These are phyloP conservation scores for Doryteuthis pealeii DNA, from an alignment of 1,140 invertebrate genomes.

Conservation along the genomic window DNA sequence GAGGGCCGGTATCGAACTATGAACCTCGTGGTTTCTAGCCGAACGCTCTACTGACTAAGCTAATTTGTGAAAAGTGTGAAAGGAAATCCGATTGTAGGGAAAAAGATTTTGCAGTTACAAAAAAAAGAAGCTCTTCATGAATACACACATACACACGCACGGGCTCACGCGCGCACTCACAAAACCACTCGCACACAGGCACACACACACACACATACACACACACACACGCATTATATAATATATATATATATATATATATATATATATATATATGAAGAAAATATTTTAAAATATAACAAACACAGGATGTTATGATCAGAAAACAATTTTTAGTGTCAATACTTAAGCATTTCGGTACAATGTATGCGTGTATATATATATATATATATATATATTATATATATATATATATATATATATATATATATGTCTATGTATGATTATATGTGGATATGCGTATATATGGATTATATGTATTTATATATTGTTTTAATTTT, in stretches of 20 bases:
- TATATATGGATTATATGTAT: neutral
- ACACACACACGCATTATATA: neutral
- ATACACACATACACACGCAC: neutral
- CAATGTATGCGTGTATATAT: neutral
- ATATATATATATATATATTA: neutral
- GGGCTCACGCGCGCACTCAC: neutral
- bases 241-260: neutral
- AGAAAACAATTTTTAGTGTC: no score
- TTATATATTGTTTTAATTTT: neutral
- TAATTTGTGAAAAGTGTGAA: no score
- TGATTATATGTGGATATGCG: neutral
- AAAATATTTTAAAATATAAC: no score
- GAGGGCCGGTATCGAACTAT: no score
- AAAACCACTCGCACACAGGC: neutral
- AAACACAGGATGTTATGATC: no score
- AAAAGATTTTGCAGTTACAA: no score
- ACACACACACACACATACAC: neutral
- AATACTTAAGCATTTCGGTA: no score
- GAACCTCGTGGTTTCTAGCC: no score
- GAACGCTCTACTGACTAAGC: no score
- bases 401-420: conserved; percentile 1
- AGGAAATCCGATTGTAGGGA: no score
- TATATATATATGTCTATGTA: neutral
- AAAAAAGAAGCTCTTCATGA: neutral
- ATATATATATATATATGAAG: neutral